These are phyloP conservation scores for Acrocephalus arundinaceus DNA, from an alignment of 2,113 vertebrate species.

Conservation along the genomic window DNA sequence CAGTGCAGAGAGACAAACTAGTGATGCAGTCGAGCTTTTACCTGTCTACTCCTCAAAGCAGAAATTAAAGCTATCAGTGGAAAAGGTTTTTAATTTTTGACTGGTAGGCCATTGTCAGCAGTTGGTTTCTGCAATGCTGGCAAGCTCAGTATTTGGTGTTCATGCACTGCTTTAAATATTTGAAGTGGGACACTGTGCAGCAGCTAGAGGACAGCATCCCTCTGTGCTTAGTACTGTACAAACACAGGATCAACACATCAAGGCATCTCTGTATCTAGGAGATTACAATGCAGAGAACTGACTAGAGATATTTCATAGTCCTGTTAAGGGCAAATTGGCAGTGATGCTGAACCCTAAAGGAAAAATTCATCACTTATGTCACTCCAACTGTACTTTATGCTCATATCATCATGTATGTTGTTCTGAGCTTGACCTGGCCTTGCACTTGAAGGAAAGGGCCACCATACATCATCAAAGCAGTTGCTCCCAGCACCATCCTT, in stretches of 20 bases:
- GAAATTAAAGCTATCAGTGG: background rate
- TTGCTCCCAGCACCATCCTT: background rate
- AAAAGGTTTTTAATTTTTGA: slow-evolving; percentile 34
- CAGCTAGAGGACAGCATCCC: background rate
- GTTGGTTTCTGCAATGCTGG: background rate
- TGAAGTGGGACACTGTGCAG: background rate
- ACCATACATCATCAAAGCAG: background rate
- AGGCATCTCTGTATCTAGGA: background rate
- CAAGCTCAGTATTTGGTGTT: background rate
- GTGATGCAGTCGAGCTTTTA: background rate
- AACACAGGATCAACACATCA: background rate
- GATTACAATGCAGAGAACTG: background rate
- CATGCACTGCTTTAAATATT: background rate
- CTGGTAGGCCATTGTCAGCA: background rate
- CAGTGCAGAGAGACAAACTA: background rate
- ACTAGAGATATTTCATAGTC: background rate
- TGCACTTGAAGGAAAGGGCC: accelerated
- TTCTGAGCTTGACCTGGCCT: background rate
- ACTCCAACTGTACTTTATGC: accelerated
- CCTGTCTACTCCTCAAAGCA: background rate
- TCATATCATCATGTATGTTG: accelerated
- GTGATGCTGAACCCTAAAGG: background rate
- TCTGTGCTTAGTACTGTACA: background rate
- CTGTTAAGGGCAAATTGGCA: background rate
- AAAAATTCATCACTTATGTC: background rate